Base-by-base conservation (phyloP, 2,797 vertebrate genomes). In the Pempheris klunzingeri region DNA sequence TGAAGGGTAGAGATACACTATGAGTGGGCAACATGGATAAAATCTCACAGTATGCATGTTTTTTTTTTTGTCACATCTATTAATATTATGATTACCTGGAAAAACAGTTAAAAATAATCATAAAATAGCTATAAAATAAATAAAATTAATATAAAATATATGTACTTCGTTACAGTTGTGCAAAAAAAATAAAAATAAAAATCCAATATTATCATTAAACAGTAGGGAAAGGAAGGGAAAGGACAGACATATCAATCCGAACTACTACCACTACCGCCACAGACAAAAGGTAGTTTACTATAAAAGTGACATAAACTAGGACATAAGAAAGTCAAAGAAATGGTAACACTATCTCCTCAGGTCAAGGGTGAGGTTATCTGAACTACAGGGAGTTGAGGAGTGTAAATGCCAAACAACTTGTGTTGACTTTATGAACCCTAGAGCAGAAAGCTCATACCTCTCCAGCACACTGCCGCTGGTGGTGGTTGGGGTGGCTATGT, bases 381-480 rank as follows among this genome's bases (percentile, higher is more conserved):
- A 71, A 66, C n/a, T 24, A 61, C 4, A 28, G 7, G 12, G 7
- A 4, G 70, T 10, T 32, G 49, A 73, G 36, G 50, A 49, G 15
- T 46, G 26, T 24, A 55, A 74, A 82, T 11, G 1, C 32, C 24
- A 63, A n/a, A 52, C 11, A 54, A 43, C 15, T 41, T 55, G 32
- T 50, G 7, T 61, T 74, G 54, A 49, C 8, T 12, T 50, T 18
- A 39, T 52, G 0, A 68, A 57, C 28, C 20, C 7, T 17, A 14
- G 43, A 61, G 32, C 24, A 12, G 18, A 34, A 77, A 76, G 47
- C 3, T 18, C 86, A 67, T 96, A 99, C 98, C 98, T 99, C 93
- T 99, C 98, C 36, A 99, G 88, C 47, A 98, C 97, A 15, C 95
- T 98, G 46, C 97, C 97, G 0, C 94, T 96, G 58, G 94, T 93